A percentile compares a stretch with the other conserved stretches of the same genome.
These are phyloP conservation scores for Macrotis lagotis DNA, from an alignment of 2,113 vertebrate species.

Conservation along the genomic window DNA sequence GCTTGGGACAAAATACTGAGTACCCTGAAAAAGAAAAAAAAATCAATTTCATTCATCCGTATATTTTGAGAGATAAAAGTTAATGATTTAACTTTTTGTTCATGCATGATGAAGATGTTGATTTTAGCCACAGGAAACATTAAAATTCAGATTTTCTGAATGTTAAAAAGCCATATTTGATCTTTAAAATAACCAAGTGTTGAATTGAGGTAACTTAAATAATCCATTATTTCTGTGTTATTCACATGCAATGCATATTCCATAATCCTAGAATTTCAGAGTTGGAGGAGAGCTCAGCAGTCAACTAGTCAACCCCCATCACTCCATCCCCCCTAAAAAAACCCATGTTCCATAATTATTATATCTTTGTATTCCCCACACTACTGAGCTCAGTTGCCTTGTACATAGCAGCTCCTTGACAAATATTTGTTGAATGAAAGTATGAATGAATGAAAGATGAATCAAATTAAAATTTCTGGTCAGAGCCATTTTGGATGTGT, in stretches of 20 bases:
- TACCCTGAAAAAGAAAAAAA: slow-evolving; percentile 74
- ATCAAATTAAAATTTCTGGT: background rate
- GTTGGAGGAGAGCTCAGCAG: background rate
- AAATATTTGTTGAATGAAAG: slow-evolving; percentile 39
- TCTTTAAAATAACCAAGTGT: slow-evolving; percentile 70
- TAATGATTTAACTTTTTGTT: slow-evolving; percentile 78
- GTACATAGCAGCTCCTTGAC: background rate
- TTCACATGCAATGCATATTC: background rate
- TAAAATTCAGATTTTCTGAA: slow-evolving; percentile 64
- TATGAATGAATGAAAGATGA: slow-evolving; percentile 19
- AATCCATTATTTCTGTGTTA: background rate
- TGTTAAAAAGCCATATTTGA: slow-evolving; percentile 65
- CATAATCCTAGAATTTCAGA: background rate
- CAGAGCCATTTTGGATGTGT: background rate
- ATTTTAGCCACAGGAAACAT: slow-evolving; percentile 63
- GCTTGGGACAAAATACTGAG: slow-evolving; percentile 68
- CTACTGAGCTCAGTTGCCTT: background rate
- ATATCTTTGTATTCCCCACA: background rate
- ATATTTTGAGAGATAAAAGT: slow-evolving; percentile 72
- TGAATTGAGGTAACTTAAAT: background rate
- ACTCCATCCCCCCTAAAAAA: background rate
- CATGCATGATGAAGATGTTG: slow-evolving; percentile 73
- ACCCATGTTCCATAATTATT: background rate
- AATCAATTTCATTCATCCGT: slow-evolving; percentile 70
- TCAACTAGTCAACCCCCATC: background rate